These are phyloP conservation scores for Phrynocephalus versicolor DNA, from an alignment of 2,113 vertebrate genomes.

Conservation along the genomic window DNA sequence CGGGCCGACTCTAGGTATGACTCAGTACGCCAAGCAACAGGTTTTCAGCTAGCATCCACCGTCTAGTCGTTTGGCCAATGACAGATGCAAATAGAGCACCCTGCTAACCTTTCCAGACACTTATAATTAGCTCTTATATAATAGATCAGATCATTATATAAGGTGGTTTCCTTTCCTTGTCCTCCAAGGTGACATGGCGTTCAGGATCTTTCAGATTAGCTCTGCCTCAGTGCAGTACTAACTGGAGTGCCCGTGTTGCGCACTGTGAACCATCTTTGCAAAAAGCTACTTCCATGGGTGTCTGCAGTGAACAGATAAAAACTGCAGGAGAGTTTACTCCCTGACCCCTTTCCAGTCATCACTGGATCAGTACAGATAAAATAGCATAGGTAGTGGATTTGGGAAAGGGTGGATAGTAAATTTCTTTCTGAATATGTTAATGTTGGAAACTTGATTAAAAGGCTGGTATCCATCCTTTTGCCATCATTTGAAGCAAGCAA, in stretches of 20 bases:
- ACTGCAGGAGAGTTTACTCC: too few species aligned
- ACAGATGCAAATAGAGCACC: conserved; percentile 35
- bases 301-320: neutral
- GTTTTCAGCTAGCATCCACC: conserved; percentile 9
- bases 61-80: conserved; percentile 21
- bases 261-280: neutral
- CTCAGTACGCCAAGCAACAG: too few species aligned
- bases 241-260: neutral
- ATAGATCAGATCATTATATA: neutral
- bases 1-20: too few species aligned
- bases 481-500: neutral
- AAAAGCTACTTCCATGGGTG: neutral
- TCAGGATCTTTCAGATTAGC: neutral
- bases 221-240: neutral
- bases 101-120: conserved; percentile 13
- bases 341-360: neutral
- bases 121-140: conserved; percentile 22
- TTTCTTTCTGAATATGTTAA: neutral
- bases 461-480: neutral
- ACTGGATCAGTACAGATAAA: neutral
- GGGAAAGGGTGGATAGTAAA: neutral
- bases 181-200: neutral
- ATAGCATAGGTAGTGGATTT: too few species aligned
- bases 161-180: neutral
- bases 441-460: neutral